phyloP scores from a whole-genome alignment of 2,113 vertebrate genomes.

The Ploceus nigricollis region DNA sequence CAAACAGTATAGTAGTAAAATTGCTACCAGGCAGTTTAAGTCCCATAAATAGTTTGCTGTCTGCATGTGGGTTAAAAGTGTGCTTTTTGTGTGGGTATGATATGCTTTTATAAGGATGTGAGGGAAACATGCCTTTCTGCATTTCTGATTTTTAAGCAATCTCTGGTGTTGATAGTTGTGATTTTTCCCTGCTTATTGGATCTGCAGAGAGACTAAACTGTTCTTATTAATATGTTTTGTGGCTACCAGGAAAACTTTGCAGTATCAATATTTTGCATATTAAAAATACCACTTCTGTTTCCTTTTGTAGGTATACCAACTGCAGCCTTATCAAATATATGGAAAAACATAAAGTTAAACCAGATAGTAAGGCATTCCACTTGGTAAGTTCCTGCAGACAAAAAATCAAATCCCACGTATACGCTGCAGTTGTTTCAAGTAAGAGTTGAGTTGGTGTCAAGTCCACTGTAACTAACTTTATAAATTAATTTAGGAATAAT shows the following conservation, averaged over 20 bases:
- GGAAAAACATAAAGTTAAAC: slow-evolving; percentile 99
- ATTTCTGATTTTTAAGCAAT: background rate
- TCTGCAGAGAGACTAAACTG: background rate
- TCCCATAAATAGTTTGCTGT: background rate
- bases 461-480: background rate
- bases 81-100: background rate
- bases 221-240: background rate
- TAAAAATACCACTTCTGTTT: background rate
- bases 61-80: background rate
- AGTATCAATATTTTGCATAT: background rate
- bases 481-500: background rate
- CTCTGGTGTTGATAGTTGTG: background rate
- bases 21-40: background rate
- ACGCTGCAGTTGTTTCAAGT: background rate
- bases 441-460: background rate
- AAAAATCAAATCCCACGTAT: background rate
- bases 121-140: background rate
- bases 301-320: slow-evolving; percentile 90
- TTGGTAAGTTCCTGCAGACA: slow-evolving; percentile 81
- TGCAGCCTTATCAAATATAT: slow-evolving; percentile 99
- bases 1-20: background rate
- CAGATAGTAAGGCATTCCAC: slow-evolving; percentile 99
- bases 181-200: background rate
- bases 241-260: background rate
- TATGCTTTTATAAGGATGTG: background rate